Conservation (phyloP, 2,797 vertebrate species). For the Acrossocheilus fasciatus region DNA sequence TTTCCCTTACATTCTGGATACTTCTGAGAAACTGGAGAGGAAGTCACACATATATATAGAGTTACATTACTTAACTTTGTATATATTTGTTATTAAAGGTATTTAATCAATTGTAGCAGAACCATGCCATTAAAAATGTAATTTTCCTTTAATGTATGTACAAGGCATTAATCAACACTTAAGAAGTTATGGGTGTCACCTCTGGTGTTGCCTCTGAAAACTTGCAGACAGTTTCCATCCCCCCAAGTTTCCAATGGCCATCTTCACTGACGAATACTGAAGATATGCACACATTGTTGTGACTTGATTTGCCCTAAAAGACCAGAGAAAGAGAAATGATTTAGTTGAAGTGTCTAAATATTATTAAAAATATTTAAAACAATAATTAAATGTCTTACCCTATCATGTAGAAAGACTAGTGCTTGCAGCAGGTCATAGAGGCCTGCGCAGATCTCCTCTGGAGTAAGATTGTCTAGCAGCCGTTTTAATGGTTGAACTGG, state of each 20-base stretch:
- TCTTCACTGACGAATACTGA: slow-evolving; percentile 96
- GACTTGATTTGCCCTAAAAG: slow-evolving; percentile 89
- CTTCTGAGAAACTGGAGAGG: slow-evolving; percentile 86
- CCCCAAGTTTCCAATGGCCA: slow-evolving; percentile 97
- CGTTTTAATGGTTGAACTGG: slow-evolving; percentile 88
- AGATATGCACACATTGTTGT: slow-evolving; percentile 94
- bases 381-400: slow-evolving; percentile 78
- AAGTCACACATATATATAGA: slow-evolving; percentile 22
- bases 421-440: slow-evolving; percentile 93
- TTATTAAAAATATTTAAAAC: background rate
- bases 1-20: slow-evolving; percentile 84
- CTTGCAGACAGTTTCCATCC: slow-evolving; percentile 96
- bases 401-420: slow-evolving; percentile 93
- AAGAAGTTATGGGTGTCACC: slow-evolving; percentile 71
- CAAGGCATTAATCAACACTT: background rate
- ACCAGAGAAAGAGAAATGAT: slow-evolving; percentile 17
- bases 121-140: background rate
- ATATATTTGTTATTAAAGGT: background rate
- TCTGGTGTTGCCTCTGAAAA: slow-evolving; percentile 91
- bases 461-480: slow-evolving; percentile 84
- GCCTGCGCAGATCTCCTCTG: slow-evolving; percentile 93
- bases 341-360: background rate
- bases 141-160: background rate
- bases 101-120: background rate
- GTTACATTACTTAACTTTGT: background rate